Conservation (phyloP, 2,797 vertebrate species). For the Sarcophilus harrisii region DNA sequence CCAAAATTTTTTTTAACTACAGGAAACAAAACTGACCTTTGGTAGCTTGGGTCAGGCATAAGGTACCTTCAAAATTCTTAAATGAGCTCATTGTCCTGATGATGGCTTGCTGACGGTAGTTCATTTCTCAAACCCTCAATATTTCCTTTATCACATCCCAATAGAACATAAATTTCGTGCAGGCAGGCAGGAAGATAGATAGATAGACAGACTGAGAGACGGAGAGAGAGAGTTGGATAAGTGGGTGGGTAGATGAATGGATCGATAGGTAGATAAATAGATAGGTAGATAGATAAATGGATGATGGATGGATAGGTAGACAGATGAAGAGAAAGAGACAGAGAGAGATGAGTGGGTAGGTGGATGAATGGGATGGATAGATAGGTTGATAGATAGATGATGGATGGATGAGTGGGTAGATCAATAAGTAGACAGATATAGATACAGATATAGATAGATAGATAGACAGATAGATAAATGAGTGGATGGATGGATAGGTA, state of each 20-base stretch:
- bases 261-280: not conserved
- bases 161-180: not conserved
- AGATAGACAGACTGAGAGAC: not conserved
- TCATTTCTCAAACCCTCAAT: not conserved
- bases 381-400: not conserved
- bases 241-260: not conserved
- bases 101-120: not conserved
- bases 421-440: no score
- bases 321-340: no score
- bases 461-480: no score
- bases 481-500: not conserved
- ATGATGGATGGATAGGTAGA: no score
- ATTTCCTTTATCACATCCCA: not conserved
- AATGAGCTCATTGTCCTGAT: not conserved
- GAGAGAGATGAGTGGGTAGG: no score
- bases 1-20: slow-evolving; percentile 6
- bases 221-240: not conserved
- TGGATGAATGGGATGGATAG: not conserved
- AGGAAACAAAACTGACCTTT: not conserved
- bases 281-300: no score
- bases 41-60: not conserved
- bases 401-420: no score
- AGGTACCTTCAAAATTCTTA: not conserved
- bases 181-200: not conserved
- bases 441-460: no score